These are phyloP conservation scores for Tenebrosternarchus preto DNA, from an alignment of 2,113 vertebrate genomes.

Conservation along the genomic window DNA sequence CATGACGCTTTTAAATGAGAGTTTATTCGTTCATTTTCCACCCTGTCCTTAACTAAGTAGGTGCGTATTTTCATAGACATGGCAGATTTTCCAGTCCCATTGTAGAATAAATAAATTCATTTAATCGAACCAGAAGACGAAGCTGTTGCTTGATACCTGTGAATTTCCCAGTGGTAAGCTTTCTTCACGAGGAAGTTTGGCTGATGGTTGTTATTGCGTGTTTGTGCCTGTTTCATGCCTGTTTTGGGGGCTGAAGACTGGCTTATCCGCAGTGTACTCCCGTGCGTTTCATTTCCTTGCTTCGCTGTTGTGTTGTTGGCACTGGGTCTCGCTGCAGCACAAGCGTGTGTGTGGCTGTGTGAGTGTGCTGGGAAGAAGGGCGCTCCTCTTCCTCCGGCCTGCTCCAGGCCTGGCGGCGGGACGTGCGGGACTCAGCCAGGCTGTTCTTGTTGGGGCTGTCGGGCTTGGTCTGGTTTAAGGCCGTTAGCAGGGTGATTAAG, in stretches of 20 bases:
- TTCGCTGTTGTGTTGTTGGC: no score
- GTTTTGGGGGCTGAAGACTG: slow-evolving; percentile 2
- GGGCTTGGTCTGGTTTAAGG: slow-evolving; percentile 21
- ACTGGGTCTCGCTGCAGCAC: no score
- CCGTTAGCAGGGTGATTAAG: slow-evolving; percentile 35
- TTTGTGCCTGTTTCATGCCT: background rate
- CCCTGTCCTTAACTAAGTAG: slow-evolving; percentile 19
- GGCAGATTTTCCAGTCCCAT: slow-evolving; percentile 52
- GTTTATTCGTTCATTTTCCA: slow-evolving; percentile 57
- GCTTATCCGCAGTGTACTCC: no score
- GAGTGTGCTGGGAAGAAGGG: no score
- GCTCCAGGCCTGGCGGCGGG: slow-evolving; percentile 30
- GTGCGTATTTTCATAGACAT: slow-evolving; percentile 38
- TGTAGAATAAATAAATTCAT: background rate
- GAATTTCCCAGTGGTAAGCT: background rate
- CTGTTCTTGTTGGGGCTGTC: slow-evolving; percentile 19
- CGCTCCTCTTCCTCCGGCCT: slow-evolving; percentile 56
- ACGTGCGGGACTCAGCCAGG: background rate
- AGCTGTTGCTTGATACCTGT: slow-evolving; percentile 28
- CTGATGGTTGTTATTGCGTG: background rate
- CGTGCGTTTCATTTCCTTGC: no score
- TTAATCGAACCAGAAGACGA: background rate
- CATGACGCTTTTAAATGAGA: slow-evolving; percentile 59
- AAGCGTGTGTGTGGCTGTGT: no score
- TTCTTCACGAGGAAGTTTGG: background rate